Evolutionary conservation across 1,140 invertebrate genomes (phyloP).

Genomic region (Mylabris phalerata): DNA sequence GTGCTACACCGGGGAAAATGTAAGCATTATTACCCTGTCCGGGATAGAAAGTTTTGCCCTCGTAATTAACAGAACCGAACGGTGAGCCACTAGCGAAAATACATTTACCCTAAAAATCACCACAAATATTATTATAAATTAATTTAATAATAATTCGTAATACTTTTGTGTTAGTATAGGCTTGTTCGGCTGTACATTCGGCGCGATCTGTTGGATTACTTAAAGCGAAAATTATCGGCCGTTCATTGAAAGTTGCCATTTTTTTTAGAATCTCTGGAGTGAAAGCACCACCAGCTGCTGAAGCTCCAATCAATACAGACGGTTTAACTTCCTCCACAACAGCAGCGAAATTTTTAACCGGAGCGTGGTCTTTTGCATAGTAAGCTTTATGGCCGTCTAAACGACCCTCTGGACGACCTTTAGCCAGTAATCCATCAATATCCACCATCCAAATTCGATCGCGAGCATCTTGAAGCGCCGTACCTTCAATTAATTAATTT

Average conservation of each 20-base stretch:
- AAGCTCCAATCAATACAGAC: constrained; percentile 78
- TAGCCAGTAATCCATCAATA: constrained; percentile 73
- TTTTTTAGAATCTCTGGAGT: constrained; percentile 75
- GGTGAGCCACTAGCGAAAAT: constrained; percentile 92
- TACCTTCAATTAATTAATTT: constrained; percentile 35
- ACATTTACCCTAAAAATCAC: constrained; percentile 63
- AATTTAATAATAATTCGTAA: neutral
- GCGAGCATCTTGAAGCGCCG: constrained; percentile 65
- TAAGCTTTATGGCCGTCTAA: constrained; percentile 68
- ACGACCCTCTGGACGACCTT: constrained; percentile 63
- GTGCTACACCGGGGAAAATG: constrained; percentile 89
- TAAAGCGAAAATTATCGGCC: constrained; percentile 89
- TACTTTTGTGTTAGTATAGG: constrained; percentile 81
- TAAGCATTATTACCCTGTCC: constrained; percentile 97
- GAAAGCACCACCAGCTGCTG: constrained; percentile 82
- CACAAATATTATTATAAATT: neutral
- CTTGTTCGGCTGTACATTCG: constrained; percentile 92
- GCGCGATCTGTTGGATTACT: constrained; percentile 95
- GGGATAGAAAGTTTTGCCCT: constrained; percentile 74
- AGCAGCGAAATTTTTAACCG: constrained; percentile 67
- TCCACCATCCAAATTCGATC: constrained; percentile 86
- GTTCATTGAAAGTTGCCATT: constrained; percentile 80
- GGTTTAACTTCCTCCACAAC: constrained; percentile 81
- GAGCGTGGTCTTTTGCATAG: constrained; percentile 77
- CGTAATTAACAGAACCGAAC: constrained; percentile 71